Evolutionary conservation across 1,140 invertebrate species (phyloP), one percentile per base, ranked within the genome.

Genomic region (Ectropis grisescens): DNA sequence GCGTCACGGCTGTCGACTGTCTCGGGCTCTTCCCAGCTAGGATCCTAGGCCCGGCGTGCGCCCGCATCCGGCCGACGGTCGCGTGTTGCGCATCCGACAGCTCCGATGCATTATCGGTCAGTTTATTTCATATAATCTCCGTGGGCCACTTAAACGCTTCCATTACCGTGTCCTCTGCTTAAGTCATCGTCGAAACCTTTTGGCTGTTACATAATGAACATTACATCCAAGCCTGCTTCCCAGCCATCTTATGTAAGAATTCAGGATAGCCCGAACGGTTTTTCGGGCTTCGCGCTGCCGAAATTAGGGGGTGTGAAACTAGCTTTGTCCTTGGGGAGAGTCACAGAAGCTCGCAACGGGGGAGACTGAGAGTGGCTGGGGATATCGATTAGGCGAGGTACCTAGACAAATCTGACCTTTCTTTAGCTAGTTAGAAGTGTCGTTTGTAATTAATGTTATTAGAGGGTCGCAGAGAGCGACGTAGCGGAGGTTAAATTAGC

Each of bases 71-170:
- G 46, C 55, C 54, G 56, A 67, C 57, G 59, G 50, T 56, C 55
- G 70, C 65, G 69, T 76, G 74, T 74, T 79, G 69, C 61, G 61
- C 65, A 55, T 61, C 71, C 60, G 65, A 72, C 67, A 67, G 71
- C 58, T 76, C 71, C 70, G 65, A 79, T 79, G 74, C 59, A 66
- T 60, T 68, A 54, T 74, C 71, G 74, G 71, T 79, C 68, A 79
- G 74, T 79, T 35, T 24, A 15, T 44, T 41, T 39, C 8, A 19
- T 19, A 4, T 19, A 19, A 4, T 19, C 8, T 4, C 16, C 8
- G 16, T 19, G 8, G 16, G 8, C 16, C 16, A 4, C 8, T 8
- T 19, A 4, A 19, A 4, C 16, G 3, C 8, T 8, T 8, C 16
- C 8, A 19, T 37, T 30, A 12, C 15, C 7, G 31, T 32, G 2